Percentiles rank a stretch among this genome's conserved stretches.
Conservation (phyloP, 2,888 invertebrate species). For the Omphaloscelis lunosa region DNA sequence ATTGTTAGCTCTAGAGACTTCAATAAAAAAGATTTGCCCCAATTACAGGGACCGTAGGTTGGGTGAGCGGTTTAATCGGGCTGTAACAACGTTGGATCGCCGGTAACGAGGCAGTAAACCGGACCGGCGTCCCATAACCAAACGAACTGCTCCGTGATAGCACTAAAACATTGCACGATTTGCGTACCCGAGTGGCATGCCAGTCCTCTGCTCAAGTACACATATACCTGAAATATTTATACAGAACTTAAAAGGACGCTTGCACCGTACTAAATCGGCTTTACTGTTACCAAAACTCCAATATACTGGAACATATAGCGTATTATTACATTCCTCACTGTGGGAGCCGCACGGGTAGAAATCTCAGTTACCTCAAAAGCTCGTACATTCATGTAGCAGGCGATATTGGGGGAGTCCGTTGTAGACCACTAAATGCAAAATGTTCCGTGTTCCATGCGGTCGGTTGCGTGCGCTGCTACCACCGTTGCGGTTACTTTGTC, state of each 20-base stretch:
- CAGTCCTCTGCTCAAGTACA: constrained; percentile 47
- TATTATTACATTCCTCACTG: constrained; percentile 51
- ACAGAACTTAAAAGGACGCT: constrained; percentile 51
- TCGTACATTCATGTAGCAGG: constrained; percentile 58
- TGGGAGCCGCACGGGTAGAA: constrained; percentile 37
- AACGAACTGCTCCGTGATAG: constrained; percentile 74
- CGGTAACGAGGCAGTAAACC: constrained; percentile 87
- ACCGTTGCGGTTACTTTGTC: constrained; percentile 69
- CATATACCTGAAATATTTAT: constrained; percentile 64
- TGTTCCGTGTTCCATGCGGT: constrained; percentile 66
- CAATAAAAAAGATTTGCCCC: constrained; percentile 86
- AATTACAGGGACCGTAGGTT: constrained; percentile 83
- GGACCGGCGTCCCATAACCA: constrained; percentile 78
- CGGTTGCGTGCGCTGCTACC: constrained; percentile 63
- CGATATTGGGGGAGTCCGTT: constrained; percentile 60
- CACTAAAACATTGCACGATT: constrained; percentile 70
- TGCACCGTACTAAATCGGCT: constrained; percentile 55
- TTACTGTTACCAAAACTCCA: constrained; percentile 59
- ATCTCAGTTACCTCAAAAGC: constrained; percentile 63
- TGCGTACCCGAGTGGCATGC: constrained; percentile 58
- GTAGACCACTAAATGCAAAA: constrained; percentile 69
- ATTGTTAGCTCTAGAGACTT: constrained; percentile 67
- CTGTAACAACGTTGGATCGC: constrained; percentile 85
- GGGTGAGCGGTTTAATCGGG: constrained; percentile 84
- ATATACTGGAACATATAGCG: constrained; percentile 36